Conservation (phyloP, 2,888 invertebrate genomes). For the Pseudolycoriella hygida region DNA sequence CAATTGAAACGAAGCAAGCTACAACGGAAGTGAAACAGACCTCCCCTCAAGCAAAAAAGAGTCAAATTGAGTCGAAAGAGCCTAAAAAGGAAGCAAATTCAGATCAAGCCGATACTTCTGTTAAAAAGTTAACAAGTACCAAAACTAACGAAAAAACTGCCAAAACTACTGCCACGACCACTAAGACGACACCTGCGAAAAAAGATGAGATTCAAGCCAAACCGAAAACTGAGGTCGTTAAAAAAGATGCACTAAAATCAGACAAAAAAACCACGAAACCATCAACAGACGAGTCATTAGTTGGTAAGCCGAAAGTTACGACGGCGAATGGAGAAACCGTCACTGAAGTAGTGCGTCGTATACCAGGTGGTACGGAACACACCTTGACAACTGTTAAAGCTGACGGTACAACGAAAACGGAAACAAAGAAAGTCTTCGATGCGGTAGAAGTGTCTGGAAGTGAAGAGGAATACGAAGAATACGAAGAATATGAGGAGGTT, state of each 20-base stretch:
- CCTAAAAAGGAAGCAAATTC: not conserved
- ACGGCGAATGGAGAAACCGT: constrained; percentile 7
- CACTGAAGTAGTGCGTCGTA: constrained; percentile 6
- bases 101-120: too few relatives aligned
- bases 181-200: too few relatives aligned
- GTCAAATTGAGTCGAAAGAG: not conserved
- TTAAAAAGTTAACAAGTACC: too few relatives aligned
- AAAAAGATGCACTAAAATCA: not conserved
- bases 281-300: too few relatives aligned
- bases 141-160: too few relatives aligned
- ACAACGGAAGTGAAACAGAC: too few relatives aligned
- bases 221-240: too few relatives aligned
- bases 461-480: constrained; percentile 24
- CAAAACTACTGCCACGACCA: too few relatives aligned
- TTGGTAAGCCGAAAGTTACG: not conserved
- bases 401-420: constrained; percentile 27
- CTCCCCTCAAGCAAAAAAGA: too few relatives aligned
- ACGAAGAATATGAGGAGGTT: constrained; percentile 21
- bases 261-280: not conserved
- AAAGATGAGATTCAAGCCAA: too few relatives aligned
- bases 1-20: too few relatives aligned
- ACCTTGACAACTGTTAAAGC: constrained; percentile 26
- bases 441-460: constrained; percentile 21
- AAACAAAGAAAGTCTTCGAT: constrained; percentile 25
- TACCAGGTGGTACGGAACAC: constrained; percentile 24